Evolutionary conservation across 2,888 invertebrate species (phyloP).

Genomic region (Arge pagana): DNA sequence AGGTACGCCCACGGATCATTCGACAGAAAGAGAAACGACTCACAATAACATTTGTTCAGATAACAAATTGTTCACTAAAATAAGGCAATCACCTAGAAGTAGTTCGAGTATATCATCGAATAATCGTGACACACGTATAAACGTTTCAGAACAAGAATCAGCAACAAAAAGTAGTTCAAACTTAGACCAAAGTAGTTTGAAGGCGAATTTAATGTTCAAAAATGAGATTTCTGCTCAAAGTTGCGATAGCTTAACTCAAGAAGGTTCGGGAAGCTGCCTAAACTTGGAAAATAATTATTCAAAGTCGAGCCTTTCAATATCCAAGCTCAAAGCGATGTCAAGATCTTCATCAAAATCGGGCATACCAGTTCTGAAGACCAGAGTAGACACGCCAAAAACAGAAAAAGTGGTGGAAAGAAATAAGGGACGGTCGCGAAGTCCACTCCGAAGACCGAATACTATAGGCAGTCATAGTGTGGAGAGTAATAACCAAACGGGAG

Average conservation of each 20-base stretch:
- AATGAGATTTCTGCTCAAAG: too few relatives aligned
- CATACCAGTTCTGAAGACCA: constrained; percentile 43
- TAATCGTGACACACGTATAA: too few relatives aligned
- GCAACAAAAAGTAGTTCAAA: too few relatives aligned
- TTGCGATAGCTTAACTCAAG: background rate
- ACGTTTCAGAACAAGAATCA: too few relatives aligned
- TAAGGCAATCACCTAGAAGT: background rate
- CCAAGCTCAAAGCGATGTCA: background rate
- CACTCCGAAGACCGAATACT: constrained; percentile 31
- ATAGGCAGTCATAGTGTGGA: background rate
- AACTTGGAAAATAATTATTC: background rate
- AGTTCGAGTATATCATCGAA: background rate
- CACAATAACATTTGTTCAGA: background rate
- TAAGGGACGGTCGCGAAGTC: constrained; percentile 35
- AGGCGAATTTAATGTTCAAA: too few relatives aligned
- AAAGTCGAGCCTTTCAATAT: background rate
- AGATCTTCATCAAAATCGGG: too few relatives aligned
- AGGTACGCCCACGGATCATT: background rate
- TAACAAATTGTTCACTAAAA: constrained; percentile 5
- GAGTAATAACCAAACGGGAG: background rate
- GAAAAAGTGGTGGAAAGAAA: constrained; percentile 25
- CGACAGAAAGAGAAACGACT: background rate
- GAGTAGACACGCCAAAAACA: constrained; percentile 30
- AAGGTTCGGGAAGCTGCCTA: background rate
- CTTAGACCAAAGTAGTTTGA: too few relatives aligned